A percentile compares a stretch with the other conserved stretches of the same genome.
These are phyloP conservation scores for Cydia fagiglandana DNA, from an alignment of 1,140 invertebrate species.

Conservation along the genomic window DNA sequence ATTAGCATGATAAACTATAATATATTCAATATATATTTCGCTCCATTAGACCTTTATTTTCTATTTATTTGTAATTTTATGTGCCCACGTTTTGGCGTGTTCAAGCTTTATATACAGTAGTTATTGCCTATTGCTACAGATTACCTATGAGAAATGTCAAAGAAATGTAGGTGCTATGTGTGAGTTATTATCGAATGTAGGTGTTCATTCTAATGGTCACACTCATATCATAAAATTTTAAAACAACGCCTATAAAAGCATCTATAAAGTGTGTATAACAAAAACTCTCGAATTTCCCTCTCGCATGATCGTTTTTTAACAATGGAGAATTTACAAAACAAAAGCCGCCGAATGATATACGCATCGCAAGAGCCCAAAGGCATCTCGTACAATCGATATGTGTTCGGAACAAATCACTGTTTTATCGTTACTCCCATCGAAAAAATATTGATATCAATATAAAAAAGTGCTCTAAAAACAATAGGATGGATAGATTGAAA, in stretches of 20 bases:
- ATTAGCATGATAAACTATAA: too few relatives aligned
- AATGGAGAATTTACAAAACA: conserved; percentile 73
- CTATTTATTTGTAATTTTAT: too few relatives aligned
- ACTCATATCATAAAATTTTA: not conserved
- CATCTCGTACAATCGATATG: conserved; percentile 66
- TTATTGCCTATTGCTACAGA: too few relatives aligned
- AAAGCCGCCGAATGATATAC: conserved; percentile 72
- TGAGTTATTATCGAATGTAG: not conserved
- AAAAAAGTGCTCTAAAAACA: conserved; percentile 77
- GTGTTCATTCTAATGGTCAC: not conserved
- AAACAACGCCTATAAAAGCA: not conserved
- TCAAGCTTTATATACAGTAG: too few relatives aligned
- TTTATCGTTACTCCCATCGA: conserved; percentile 74
- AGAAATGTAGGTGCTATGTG: not conserved
- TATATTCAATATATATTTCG: too few relatives aligned
- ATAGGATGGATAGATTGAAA: conserved; percentile 75
- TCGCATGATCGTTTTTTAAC: conserved; percentile 45
- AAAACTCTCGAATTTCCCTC: not conserved
- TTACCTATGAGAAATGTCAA: not conserved
- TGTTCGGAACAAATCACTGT: conserved; percentile 74
- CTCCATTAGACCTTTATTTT: too few relatives aligned
- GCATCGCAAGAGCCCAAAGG: conserved; percentile 67
- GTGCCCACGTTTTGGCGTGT: too few relatives aligned
- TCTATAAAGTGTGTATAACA: not conserved
- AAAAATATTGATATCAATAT: conserved; percentile 77